Evolutionary conservation across 2,888 invertebrate species (phyloP).

Genomic region (Caenorhabditis sinica): DNA sequence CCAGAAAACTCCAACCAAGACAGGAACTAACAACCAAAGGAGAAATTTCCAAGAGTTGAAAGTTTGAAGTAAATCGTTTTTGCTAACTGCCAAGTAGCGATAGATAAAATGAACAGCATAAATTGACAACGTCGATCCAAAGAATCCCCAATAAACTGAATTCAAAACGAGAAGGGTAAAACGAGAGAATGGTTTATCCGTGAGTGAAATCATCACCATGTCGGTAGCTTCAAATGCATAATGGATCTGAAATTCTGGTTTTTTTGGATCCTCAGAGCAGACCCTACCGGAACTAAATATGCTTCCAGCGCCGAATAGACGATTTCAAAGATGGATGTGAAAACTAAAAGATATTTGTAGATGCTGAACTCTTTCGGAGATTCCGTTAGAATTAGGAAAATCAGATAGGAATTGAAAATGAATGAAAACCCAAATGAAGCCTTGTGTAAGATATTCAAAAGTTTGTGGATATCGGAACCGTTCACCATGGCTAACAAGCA

Average conservation of each 20-base stretch:
- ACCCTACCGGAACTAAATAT: neutral
- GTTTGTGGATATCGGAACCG: neutral
- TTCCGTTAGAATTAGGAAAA: neutral
- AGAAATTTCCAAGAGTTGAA: conserved; percentile 2
- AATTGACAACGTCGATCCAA: conserved; percentile 22
- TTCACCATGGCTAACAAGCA: neutral
- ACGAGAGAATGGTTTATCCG: neutral
- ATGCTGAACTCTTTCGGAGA: conserved; percentile 11
- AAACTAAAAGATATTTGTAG: conserved; percentile 18
- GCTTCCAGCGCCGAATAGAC: neutral
- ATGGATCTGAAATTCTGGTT: neutral
- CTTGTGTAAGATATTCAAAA: neutral
- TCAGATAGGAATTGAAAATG: neutral
- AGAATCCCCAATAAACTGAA: conserved; percentile 34
- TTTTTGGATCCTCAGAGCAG: neutral
- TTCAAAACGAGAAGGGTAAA: neutral
- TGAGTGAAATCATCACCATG: neutral
- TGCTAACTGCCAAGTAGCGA: conserved; percentile 17
- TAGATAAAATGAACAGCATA: conserved; percentile 44
- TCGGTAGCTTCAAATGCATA: neutral
- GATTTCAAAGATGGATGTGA: conserved; percentile 8
- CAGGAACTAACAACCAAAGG: neutral
- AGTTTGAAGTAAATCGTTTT: neutral
- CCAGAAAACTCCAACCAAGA: neutral
- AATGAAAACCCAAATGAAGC: neutral